Percentiles rank a stretch among this genome's conserved stretches.
These are phyloP conservation scores for Catocala sponsa DNA, from an alignment of 2,888 invertebrate genomes.

Conservation along the genomic window DNA sequence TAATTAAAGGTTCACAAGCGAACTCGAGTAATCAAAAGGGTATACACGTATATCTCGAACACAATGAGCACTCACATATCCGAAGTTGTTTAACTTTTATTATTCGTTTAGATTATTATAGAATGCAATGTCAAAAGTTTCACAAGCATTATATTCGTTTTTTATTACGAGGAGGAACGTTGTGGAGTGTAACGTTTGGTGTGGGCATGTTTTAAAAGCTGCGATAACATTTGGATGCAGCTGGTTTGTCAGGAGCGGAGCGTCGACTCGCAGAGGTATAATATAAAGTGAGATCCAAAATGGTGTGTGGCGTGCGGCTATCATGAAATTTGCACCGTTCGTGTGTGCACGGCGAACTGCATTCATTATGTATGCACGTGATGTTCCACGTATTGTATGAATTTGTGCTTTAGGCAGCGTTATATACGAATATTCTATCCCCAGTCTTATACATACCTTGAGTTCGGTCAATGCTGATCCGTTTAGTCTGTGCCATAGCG, in stretches of 20 bases:
- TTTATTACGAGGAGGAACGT: constrained; percentile 25
- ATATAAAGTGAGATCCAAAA: constrained; percentile 33
- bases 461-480: neutral
- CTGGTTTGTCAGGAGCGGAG: constrained; percentile 37
- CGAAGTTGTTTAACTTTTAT: constrained; percentile 6
- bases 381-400: constrained; percentile 42
- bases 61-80: neutral
- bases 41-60: neutral
- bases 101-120: neutral
- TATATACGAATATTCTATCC: neutral
- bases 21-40: constrained; percentile 14
- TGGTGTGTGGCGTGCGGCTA: constrained; percentile 40
- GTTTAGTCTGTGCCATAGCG: no score
- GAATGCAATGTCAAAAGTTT: constrained; percentile 36
- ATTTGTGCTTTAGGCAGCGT: constrained; percentile 33
- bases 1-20: constrained; percentile 14
- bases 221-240: constrained; percentile 42
- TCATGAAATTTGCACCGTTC: constrained; percentile 57
- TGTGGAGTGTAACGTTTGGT: constrained; percentile 18
- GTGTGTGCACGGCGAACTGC: constrained; percentile 42
- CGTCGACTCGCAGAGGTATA: constrained; percentile 43
- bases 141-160: constrained; percentile 29
- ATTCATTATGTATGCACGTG: constrained; percentile 48
- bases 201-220: constrained; percentile 31
- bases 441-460: neutral